Conservation (phyloP, 2,888 invertebrate species). For the Apamea anceps region DNA sequence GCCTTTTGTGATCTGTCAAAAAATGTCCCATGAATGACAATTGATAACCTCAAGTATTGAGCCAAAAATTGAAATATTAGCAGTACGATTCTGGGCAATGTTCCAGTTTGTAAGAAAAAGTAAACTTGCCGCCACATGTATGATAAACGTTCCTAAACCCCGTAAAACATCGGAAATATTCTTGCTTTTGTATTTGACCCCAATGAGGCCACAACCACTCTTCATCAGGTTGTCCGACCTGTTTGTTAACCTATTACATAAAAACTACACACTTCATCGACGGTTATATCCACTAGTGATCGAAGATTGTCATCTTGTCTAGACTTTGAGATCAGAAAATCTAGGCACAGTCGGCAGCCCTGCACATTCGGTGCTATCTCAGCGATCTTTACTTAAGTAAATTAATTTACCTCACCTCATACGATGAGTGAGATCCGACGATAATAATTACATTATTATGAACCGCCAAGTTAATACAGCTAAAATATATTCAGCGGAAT, state of each 20-base stretch:
- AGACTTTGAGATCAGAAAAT: slow-evolving; percentile 26
- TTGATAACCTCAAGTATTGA: not conserved
- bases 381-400: slow-evolving; percentile 65
- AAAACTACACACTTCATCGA: slow-evolving; percentile 21
- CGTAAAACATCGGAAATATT: not conserved
- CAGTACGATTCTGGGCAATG: not conserved
- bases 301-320: slow-evolving; percentile 36
- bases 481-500: slow-evolving; percentile 52
- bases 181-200: not conserved
- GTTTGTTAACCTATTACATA: slow-evolving; percentile 12
- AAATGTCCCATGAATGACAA: not conserved
- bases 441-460: slow-evolving; percentile 65
- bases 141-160: not conserved
- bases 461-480: slow-evolving; percentile 55
- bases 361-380: slow-evolving; percentile 51
- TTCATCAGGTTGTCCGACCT: slow-evolving; percentile 6
- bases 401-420: slow-evolving; percentile 65
- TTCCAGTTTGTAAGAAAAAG: not conserved
- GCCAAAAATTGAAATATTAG: not conserved
- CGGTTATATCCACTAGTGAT: slow-evolving; percentile 12
- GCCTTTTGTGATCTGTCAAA: not conserved
- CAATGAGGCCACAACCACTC: not conserved
- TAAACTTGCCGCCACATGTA: not conserved
- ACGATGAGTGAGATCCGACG: slow-evolving; percentile 62
- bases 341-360: slow-evolving; percentile 52